These are phyloP conservation scores for Okapia johnstoni DNA, from an alignment of 2,113 vertebrate species.

Conservation along the genomic window DNA sequence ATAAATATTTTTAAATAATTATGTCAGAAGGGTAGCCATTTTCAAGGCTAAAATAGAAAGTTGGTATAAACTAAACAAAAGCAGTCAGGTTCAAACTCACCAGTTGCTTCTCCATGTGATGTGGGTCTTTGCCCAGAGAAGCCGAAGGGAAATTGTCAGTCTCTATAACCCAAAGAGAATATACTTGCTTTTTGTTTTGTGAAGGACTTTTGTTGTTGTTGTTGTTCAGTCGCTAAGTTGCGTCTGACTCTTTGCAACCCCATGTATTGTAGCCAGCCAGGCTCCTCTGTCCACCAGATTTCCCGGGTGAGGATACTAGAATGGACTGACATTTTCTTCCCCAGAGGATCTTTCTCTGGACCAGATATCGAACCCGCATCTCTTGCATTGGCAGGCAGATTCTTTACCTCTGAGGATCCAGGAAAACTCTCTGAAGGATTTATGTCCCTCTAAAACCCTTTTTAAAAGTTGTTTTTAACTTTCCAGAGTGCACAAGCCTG, in stretches of 20 bases:
- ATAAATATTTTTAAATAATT: conserved; percentile 9
- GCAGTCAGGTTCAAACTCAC: background rate
- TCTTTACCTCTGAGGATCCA: background rate
- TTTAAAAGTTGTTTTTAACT: background rate
- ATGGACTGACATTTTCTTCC: background rate
- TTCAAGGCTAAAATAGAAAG: background rate
- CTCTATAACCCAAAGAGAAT: background rate
- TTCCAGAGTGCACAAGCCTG: background rate
- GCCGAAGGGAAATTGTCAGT: background rate
- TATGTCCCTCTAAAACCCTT: background rate
- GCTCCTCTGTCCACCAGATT: background rate
- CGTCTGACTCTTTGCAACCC: background rate
- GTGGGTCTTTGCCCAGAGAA: background rate
- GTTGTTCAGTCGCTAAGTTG: background rate
- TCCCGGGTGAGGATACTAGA: fast-evolving
- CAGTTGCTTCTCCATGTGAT: background rate
- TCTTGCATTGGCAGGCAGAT: background rate
- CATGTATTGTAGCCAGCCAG: background rate
- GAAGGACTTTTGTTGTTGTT: background rate
- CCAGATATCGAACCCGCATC: background rate
- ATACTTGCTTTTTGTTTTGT: background rate
- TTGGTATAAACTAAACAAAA: background rate
- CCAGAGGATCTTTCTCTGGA: background rate
- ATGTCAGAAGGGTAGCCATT: background rate
- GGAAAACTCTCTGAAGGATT: background rate